Base-by-base conservation (phyloP, 2,113 vertebrate genomes). In the Perccottus glenii region DNA sequence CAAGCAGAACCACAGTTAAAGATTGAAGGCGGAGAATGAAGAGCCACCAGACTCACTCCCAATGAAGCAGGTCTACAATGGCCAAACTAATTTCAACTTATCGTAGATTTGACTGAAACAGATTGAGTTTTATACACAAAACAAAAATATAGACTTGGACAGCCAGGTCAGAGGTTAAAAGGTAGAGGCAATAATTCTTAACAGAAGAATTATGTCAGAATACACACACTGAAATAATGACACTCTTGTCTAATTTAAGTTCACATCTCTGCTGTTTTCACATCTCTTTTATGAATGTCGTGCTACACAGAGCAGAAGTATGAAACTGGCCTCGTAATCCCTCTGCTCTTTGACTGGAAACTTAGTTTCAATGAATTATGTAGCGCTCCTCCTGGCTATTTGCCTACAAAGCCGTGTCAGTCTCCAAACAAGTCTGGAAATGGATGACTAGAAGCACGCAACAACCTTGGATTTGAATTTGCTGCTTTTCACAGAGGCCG, bases 311-410 rank as follows among this genome's bases (percentile, higher is more conserved):
- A 53, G 65, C 60, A 61, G 66, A 81, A 49, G 57, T 50, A 67
- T n/a, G 71, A 71, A 52, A 10, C 44, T 58, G 51, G 38, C 52
- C 61, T 32, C 46, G 19, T 27, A 63, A 75, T 19, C 11, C 66
- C 55, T 66, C 58, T 10, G 6, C 35, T 73, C 68, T 80, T 64
- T 68, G 52, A 52, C 60, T 67, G 11, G 0, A 76, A 60, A 77
- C 70, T 76, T 67, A 5, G 46, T 71, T 79, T 75, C 47, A 80
- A 57, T 88, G 66, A 85, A 86, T 86, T 73, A 82, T 80, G 74
- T 57, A 56, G 62, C 32, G 1, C 53, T 80, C 72, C 64, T 47
- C 70, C 73, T 75, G 78, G 79, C 63, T 50, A 75, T 81, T 77
- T 77, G 67, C 77, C 48, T 44, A 53, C 70, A 53, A 44, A 56